Evolutionary conservation across 1,140 invertebrate species (phyloP).

Genomic region (Trachymyrmex cornetzi): DNA sequence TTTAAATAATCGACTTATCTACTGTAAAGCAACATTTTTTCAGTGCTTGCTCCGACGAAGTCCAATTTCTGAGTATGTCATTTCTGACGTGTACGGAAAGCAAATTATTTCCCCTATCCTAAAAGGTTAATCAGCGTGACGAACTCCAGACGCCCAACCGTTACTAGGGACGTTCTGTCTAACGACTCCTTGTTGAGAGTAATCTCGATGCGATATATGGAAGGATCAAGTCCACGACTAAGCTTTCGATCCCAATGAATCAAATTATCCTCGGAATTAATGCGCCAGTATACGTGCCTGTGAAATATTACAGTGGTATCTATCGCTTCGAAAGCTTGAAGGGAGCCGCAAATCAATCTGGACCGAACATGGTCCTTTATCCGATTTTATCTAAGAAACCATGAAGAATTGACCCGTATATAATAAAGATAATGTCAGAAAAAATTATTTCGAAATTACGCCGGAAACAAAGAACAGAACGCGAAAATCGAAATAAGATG

Average conservation of each 20-base stretch:
- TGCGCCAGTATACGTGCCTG: slow-evolving; percentile 57
- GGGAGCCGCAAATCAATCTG: slow-evolving; percentile 47
- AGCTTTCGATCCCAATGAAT: slow-evolving; percentile 62
- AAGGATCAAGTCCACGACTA: slow-evolving; percentile 63
- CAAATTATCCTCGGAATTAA: slow-evolving; percentile 73
- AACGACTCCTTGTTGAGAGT: slow-evolving; percentile 61
- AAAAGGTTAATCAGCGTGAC: slow-evolving; percentile 61
- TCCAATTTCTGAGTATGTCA: slow-evolving; percentile 1
- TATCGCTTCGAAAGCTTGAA: slow-evolving; percentile 18
- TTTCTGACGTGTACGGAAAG: slow-evolving; percentile 19
- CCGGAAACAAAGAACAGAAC: not conserved
- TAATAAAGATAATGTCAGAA: slow-evolving; percentile 13
- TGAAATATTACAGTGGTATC: slow-evolving; percentile 68
- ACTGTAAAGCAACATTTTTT: not conserved
- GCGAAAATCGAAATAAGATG: not conserved
- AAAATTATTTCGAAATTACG: slow-evolving; percentile 21
- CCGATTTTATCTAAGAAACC: slow-evolving; percentile 44
- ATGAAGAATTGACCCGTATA: slow-evolving; percentile 37
- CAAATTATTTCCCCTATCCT: slow-evolving; percentile 66
- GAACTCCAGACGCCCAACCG: slow-evolving; percentile 50
- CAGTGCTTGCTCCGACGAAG: not conserved
- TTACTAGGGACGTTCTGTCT: slow-evolving; percentile 58
- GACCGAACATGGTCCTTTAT: slow-evolving; percentile 26
- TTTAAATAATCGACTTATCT: not conserved
- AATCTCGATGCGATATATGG: slow-evolving; percentile 64